phyloP scores from a whole-genome alignment of 2,888 invertebrate genomes.

The Heliconius ismenius region DNA sequence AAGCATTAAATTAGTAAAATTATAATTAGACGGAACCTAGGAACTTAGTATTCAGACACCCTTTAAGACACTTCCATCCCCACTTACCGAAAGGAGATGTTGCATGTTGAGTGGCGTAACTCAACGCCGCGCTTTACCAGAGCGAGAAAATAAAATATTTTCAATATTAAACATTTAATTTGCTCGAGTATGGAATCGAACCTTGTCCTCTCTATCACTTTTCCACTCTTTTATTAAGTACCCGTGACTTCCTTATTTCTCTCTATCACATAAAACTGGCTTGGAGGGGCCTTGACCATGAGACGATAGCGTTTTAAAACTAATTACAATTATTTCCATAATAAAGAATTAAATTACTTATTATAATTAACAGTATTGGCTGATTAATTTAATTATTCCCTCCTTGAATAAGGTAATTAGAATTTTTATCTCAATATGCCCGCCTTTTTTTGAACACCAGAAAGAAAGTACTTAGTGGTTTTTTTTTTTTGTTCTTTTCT shows the following conservation, averaged over 20 bases:
- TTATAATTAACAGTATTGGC: neutral
- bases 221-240: neutral
- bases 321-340: slow-evolving; percentile 17
- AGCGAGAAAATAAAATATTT: neutral
- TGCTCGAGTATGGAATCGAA: too few relatives aligned
- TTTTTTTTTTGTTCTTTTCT: neutral
- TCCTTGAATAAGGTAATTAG: neutral
- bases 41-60: neutral
- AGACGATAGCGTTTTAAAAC: slow-evolving; percentile 4
- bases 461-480: neutral
- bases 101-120: neutral
- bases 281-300: neutral
- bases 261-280: neutral
- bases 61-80: neutral
- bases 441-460: too few relatives aligned
- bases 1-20: too few relatives aligned
- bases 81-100: neutral
- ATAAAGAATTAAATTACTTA: neutral
- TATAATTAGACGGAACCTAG: neutral
- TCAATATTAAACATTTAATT: neutral
- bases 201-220: too few relatives aligned
- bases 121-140: neutral
- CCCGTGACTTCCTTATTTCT: neutral
- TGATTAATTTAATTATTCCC: neutral
- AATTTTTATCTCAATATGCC: neutral